phyloP scores from a whole-genome alignment of 30 jellyfish, hydroid and myxozoan genomes.

The Aurelia aurita complex sp. Pacific region DNA sequence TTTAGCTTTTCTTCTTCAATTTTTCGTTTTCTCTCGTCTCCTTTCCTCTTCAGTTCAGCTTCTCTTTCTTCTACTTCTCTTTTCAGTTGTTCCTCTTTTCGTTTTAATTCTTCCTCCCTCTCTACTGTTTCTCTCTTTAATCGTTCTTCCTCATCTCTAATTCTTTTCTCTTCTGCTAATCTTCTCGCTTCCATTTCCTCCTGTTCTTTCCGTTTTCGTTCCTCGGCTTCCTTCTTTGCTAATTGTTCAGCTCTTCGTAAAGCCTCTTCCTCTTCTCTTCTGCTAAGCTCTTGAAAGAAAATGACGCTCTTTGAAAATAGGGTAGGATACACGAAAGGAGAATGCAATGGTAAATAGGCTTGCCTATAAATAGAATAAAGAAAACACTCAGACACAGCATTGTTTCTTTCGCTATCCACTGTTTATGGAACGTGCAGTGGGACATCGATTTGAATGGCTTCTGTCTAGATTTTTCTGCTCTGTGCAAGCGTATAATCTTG shows the following conservation, averaged over 20 bases:
- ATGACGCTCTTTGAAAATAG: not conserved
- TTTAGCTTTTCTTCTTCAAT: not conserved
- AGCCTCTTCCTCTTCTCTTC: conserved; percentile 85
- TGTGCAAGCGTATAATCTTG: too few species aligned
- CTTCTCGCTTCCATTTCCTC: conserved; percentile 70
- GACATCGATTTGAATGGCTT: too few species aligned
- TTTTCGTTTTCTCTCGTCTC: conserved; percentile 6
- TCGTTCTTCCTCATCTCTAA: conserved; percentile 73
- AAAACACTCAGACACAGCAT: too few species aligned
- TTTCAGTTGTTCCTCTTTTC: conserved; percentile 46
- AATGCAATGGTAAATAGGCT: too few species aligned
- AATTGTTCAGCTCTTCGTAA: conserved; percentile 79
- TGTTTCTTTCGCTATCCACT: too few species aligned
- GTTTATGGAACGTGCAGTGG: too few species aligned
- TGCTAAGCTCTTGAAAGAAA: conserved; percentile 30
- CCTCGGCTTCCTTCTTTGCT: conserved; percentile 92
- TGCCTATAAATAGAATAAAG: too few species aligned
- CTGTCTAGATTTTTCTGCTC: too few species aligned
- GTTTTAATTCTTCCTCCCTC: conserved; percentile 35
- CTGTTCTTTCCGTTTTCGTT: conserved; percentile 59
- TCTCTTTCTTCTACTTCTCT: conserved; percentile 48
- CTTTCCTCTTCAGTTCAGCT: conserved; percentile 33
- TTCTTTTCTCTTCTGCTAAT: conserved; percentile 68
- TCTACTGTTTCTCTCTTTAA: conserved; percentile 48
- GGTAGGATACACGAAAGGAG: too few species aligned